Evolutionary conservation across 2,888 invertebrate genomes (phyloP), one percentile per base, ranked within the genome.

Genomic region (Oeneis ivallda): DNA sequence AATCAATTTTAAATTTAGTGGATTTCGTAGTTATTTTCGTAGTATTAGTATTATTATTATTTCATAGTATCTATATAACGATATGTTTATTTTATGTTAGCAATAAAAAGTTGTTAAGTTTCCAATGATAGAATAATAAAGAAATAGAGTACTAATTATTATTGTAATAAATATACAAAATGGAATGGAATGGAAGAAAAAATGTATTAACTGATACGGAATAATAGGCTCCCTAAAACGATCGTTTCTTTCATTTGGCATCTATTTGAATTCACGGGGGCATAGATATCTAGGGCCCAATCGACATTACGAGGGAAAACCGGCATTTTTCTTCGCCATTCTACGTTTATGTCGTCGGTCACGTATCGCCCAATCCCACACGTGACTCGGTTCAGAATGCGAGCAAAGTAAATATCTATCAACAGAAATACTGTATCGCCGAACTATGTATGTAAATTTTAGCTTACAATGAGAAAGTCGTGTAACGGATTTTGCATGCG

Each of bases 401-500:
- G 70, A 60, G 70, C 70, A 62, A 71, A 78, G 74, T 79, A 76
- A 81, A 80, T 77, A 81, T 79, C 78, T 80, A 79, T 81, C 78
- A 79, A 73, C 70, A 67, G 66, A 76, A 77, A 75, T 72, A 74
- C 74, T 78, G 78, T 76, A 75, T 72, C 73, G 75, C 76, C 78
- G 76, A 72, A 72, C 74, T 70, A 71, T 72, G 69, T 70, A 71
- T 72, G 70, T 70, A 71, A 72, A 70, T 71, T 66, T 66, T 68
- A 65, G 68, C 52, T 58, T 52, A 56, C 61, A 64, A 52, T 52
- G 39, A 26, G 41, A 58, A 66, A 59, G 43, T 54, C 17, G 57
- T 65, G 50, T 47, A 41, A 41, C 57, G 60, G 64, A 62, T 69
- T 69, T 50, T 47, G 17, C n/a, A 39, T 56, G 26, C 53, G n/a